phyloP scores from a whole-genome alignment of 2,888 invertebrate species.

The Drosophila mulleri region DNA sequence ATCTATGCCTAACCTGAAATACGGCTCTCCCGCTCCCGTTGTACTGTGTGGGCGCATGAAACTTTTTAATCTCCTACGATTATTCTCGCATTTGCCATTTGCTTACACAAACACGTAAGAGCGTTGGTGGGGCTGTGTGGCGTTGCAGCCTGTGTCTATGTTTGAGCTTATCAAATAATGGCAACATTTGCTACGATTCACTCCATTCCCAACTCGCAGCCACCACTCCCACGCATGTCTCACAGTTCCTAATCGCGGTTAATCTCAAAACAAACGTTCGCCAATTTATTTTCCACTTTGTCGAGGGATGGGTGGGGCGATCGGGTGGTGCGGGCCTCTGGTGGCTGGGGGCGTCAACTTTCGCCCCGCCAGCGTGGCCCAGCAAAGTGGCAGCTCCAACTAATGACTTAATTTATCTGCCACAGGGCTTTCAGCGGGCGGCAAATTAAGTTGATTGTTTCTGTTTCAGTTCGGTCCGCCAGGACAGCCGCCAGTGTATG shows the following conservation, averaged over 20 bases:
- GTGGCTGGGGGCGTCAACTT: constrained; percentile 37
- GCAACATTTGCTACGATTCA: constrained; percentile 81
- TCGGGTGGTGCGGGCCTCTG: neutral
- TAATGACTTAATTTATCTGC: constrained; percentile 86
- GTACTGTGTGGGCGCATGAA: constrained; percentile 65
- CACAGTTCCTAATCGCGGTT: constrained; percentile 83
- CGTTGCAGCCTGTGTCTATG: constrained; percentile 55
- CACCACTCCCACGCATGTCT: constrained; percentile 26
- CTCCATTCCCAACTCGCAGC: constrained; percentile 25
- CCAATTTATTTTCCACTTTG: constrained; percentile 84
- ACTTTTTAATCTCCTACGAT: constrained; percentile 84
- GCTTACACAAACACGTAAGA: constrained; percentile 73
- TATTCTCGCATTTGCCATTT: constrained; percentile 84
- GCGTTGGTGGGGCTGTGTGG: neutral
- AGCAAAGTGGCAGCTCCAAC: constrained; percentile 78
- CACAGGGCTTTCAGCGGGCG: constrained; percentile 83
- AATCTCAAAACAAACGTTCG: constrained; percentile 84
- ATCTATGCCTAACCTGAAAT: constrained; percentile 12
- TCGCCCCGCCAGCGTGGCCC: constrained; percentile 26
- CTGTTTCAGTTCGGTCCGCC: constrained; percentile 35
- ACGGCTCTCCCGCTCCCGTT: neutral
- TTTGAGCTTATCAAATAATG: constrained; percentile 82
- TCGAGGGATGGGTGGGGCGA: neutral
- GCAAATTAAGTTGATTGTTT: constrained; percentile 83
- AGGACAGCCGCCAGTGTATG: constrained; percentile 7